These are phyloP conservation scores for Antheraea assamensis DNA, from an alignment of 2,888 invertebrate genomes.

Conservation along the genomic window DNA sequence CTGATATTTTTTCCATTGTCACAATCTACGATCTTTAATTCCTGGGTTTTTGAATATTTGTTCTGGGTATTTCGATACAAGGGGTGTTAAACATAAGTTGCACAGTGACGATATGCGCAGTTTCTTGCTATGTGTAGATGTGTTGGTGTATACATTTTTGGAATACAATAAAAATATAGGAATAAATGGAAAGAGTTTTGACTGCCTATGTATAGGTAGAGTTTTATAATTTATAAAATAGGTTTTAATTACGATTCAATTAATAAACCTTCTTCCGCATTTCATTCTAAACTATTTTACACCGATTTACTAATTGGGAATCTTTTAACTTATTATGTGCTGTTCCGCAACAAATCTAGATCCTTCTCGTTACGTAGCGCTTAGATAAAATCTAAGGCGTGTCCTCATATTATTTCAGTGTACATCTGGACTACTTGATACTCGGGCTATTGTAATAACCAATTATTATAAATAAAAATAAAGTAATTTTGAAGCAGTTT, in stretches of 20 bases:
- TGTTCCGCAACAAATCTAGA: neutral
- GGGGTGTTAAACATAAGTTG: neutral
- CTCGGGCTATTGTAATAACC: neutral
- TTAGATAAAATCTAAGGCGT: neutral
- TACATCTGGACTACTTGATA: neutral
- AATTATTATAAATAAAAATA: neutral
- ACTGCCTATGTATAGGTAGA: neutral
- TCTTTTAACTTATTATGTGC: neutral
- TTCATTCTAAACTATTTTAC: neutral
- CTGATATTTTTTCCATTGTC: neutral
- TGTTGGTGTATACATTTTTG: neutral
- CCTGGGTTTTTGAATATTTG: neutral
- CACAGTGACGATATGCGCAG: neutral
- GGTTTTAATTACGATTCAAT: neutral
- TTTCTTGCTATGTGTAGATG: neutral
- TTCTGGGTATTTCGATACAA: neutral
- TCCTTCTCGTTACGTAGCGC: neutral
- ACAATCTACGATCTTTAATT: neutral
- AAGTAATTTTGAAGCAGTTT: neutral
- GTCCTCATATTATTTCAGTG: neutral
- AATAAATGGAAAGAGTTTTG: neutral
- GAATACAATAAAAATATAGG: neutral
- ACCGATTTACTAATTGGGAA: neutral
- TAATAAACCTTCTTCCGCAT: neutral
- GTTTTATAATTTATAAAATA: neutral